These are phyloP conservation scores for Gavialis gangeticus DNA, from an alignment of 2,113 vertebrate genomes.

Conservation along the genomic window DNA sequence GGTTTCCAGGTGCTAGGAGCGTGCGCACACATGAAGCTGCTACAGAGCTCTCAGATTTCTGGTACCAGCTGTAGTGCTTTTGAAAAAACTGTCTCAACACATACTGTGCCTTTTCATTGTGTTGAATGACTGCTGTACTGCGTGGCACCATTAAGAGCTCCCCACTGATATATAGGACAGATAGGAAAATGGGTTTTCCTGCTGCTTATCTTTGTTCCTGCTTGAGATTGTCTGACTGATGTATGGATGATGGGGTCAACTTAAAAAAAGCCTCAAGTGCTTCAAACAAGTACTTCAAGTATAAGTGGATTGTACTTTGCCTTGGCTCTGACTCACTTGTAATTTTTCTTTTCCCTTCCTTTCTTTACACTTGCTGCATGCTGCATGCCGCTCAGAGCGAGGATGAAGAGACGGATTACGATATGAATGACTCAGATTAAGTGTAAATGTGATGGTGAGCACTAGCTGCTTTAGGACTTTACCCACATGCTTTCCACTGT, in stretches of 20 bases:
- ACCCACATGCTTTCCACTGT: slow-evolving; percentile 18
- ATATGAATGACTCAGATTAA: slow-evolving; percentile 93
- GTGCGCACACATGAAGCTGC: no score
- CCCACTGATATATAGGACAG: not conserved
- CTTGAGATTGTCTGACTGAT: not conserved
- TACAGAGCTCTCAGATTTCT: fast-evolving
- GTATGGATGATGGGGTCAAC: not conserved
- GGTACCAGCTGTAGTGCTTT: not conserved
- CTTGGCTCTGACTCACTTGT: slow-evolving; percentile 57
- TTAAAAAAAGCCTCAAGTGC: not conserved
- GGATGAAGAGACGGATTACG: slow-evolving; percentile 88
- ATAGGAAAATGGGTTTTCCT: not conserved
- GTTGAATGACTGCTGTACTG: not conserved
- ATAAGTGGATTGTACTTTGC: slow-evolving; percentile 34
- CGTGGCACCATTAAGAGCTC: not conserved
- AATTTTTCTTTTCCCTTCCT: slow-evolving; percentile 74
- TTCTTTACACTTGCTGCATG: slow-evolving; percentile 81
- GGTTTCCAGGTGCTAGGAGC: not conserved
- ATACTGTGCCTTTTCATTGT: not conserved
- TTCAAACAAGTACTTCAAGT: slow-evolving; percentile 1
- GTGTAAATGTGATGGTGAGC: slow-evolving; percentile 88
- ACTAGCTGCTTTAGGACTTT: slow-evolving; percentile 72
- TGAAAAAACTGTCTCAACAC: not conserved
- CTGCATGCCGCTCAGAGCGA: slow-evolving; percentile 86
- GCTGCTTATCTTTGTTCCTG: not conserved